These are phyloP conservation scores for Nemapogon koenigi DNA, from an alignment of 2,888 invertebrate species.

Conservation along the genomic window DNA sequence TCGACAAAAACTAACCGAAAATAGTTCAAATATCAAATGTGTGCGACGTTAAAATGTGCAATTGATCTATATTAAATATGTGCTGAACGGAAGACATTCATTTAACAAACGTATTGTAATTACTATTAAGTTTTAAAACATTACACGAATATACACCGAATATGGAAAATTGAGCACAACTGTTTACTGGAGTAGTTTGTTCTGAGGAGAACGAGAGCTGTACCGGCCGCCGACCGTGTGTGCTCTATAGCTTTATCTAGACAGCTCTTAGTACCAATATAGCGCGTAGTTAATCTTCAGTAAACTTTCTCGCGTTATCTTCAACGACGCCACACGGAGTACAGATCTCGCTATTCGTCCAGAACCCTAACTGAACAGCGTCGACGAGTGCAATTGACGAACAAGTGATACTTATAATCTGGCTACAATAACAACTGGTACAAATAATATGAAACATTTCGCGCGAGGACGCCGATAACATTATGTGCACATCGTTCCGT, in stretches of 20 bases:
- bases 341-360: background rate
- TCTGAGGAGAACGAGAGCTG: no score
- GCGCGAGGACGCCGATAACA: no score
- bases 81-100: slow-evolving; percentile 68
- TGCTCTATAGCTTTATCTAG: no score
- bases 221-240: no score
- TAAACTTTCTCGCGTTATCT: no score
- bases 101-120: slow-evolving; percentile 90
- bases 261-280: no score
- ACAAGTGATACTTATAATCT: slow-evolving; percentile 59
- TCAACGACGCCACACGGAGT: background rate
- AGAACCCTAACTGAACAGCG: slow-evolving; percentile 47
- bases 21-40: slow-evolving; percentile 4
- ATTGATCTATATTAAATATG: slow-evolving; percentile 45
- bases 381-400: slow-evolving; percentile 63
- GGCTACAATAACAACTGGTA: slow-evolving; percentile 46
- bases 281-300: no score
- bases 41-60: slow-evolving; percentile 55
- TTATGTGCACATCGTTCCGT: no score
- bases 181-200: slow-evolving; percentile 45
- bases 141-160: slow-evolving; percentile 49
- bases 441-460: slow-evolving; percentile 39
- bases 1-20: slow-evolving; percentile 20
- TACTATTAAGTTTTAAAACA: slow-evolving; percentile 38
- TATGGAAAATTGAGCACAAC: slow-evolving; percentile 59